Evolutionary conservation across 2,113 vertebrate genomes (phyloP), one percentile per base, ranked within the genome.

Genomic region (Labeo catla): DNA sequence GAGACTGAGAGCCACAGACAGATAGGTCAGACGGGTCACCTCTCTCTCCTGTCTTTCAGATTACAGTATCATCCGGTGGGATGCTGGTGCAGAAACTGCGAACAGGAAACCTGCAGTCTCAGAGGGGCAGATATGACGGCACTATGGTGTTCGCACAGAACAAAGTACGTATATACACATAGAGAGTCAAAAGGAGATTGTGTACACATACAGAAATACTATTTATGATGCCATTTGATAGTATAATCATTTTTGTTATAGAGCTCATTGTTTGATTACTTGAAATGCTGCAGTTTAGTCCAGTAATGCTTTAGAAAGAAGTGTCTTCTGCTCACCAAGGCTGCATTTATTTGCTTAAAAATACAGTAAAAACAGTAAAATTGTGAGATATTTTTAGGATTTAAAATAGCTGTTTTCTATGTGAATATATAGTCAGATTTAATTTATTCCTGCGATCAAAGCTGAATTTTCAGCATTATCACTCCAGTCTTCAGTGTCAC

Each of bases 1-100:
- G 21, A 57, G 21, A 49, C 52, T 43, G 34, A 43, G 16, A 61
- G 34, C 34, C 9, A 47, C 59, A 49, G 21, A 66, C 23, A 7
- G 59, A 34, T 39, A 39, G 45, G 15, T 68, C 61, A 66, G 43
- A 34, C 9, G 2, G 78, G 57, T 81, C 63, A 81, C 3, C 57
- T 0, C 28, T 49, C 59, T 65, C 59, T 66, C 61, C 86, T 78
- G 85, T 66, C 73, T 80, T 87, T 50, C 89, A 96, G 95, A 92
- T 96, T 84, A 93, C 92, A 0, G 93, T 96, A 76, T 91, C 95
- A 7, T 95, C 95, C 12, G 95, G 94, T 4, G 95, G 94, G 0
- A 96, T 96, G 95, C 52, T 96, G 82, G 95, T 96, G 76, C 95
- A 96, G 91, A 95, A 95, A 88, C 94, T 96, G 61, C 84, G 95